Conservation (phyloP, 2,888 invertebrate species). For the Volucella bombylans region DNA sequence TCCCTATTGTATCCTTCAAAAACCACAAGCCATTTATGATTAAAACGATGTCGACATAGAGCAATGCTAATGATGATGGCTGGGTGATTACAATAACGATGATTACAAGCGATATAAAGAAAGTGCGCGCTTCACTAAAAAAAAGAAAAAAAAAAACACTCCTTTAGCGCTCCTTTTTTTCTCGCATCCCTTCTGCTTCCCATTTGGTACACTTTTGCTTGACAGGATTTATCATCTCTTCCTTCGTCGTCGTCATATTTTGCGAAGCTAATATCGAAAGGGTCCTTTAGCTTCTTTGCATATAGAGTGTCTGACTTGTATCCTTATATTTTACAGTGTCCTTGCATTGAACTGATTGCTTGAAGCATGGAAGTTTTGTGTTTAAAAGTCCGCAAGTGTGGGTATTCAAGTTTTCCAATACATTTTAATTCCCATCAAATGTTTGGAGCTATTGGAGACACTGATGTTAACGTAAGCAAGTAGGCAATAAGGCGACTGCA, state of each 20-base stretch:
- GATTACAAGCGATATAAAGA: conserved; percentile 66
- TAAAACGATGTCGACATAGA: conserved; percentile 71
- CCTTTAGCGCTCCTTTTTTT: conserved; percentile 7
- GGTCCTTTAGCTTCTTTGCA: conserved; percentile 54
- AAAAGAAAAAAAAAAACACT: background rate
- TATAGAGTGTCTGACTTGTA: conserved; percentile 67
- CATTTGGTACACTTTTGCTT: conserved; percentile 27
- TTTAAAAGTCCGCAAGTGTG: too few relatives aligned
- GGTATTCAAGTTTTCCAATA: too few relatives aligned
- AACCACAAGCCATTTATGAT: conserved; percentile 73
- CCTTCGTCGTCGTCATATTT: conserved; percentile 62
- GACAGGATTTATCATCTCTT: conserved; percentile 63
- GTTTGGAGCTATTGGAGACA: too few relatives aligned
- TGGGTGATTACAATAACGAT: conserved; percentile 73
- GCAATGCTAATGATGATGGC: conserved; percentile 72
- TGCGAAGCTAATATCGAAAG: conserved; percentile 41
- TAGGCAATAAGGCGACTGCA: conserved; percentile 55
- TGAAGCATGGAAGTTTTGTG: background rate
- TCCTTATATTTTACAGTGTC: conserved; percentile 58
- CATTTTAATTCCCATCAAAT: too few relatives aligned
- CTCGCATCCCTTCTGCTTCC: too few relatives aligned
- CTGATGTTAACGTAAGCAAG: background rate
- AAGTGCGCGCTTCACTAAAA: conserved; percentile 56
- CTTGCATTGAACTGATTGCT: conserved; percentile 56
- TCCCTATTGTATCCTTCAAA: conserved; percentile 66